Evolutionary conservation across 2,888 invertebrate species (phyloP), one percentile per base, ranked within the genome.

Genomic region (Abrostola tripartita): DNA sequence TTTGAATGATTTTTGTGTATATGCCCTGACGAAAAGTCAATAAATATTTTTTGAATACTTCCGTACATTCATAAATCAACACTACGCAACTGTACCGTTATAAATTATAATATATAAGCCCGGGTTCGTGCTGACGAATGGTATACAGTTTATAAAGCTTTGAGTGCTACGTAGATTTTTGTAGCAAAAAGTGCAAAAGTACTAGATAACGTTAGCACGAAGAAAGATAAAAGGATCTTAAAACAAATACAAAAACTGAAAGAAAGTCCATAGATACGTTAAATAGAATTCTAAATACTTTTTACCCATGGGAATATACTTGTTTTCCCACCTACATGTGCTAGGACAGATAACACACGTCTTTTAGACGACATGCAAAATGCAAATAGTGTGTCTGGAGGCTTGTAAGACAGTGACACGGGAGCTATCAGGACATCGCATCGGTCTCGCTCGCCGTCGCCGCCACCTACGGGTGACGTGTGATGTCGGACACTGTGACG

Each of bases 351-450:
- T 80, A 86, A 82, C 81, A 75, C 75, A 82, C 79, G 79, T 83
- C 83, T 81, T 82, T 76, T 82, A 82, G 83, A 81, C 75, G 72
- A 82, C 83, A 82, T 82, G 82, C 84, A 60, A 87, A 85, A 93
- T 92, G 91, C 91, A 92, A 92, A 93, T 92, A 71, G 71, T 80
- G 76, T 85, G 89, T 88, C 88, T 85, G 75, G 80, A 73, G 78
- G 76, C 82, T 87, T 90, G 89, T 89, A 88, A 86, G 86, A 82
- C 86, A 87, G 83, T 76, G 76, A 79, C 79, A 76, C 62, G 40
- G 78, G 74, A 72, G 81, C 81, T 92, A 92, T 93, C 93, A 72
- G 79, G 78, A 81, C 78, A 77, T 84, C 81, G 67, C 74, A 79
- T 79, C 79, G 71, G 64, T 65, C 71, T 71, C 67, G 51, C 59